These are phyloP conservation scores for Platichthys stellatus DNA, from an alignment of 2,113 vertebrate genomes.

Conservation along the genomic window DNA sequence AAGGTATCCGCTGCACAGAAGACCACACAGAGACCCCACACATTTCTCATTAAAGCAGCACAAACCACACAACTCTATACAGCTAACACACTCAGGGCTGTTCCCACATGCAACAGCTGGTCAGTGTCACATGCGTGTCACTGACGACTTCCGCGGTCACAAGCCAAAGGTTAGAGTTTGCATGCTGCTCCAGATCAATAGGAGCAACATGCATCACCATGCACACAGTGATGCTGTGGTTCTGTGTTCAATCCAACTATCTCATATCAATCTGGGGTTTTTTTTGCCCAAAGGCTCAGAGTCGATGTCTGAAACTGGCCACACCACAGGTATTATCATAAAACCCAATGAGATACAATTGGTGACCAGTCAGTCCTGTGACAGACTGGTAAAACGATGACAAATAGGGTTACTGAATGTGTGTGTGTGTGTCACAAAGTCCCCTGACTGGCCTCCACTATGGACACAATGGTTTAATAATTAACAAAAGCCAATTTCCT, in stretches of 20 bases:
- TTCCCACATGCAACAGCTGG: conserved; percentile 28
- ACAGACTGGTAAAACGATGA: conserved; percentile 3
- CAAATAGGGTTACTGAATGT: background rate
- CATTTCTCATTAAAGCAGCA: conserved; percentile 30
- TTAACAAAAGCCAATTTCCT: conserved; percentile 43
- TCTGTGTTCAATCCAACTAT: background rate
- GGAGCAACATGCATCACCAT: conserved; percentile 2
- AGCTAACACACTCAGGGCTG: background rate
- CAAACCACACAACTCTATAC: conserved; percentile 1
- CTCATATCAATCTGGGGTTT: background rate
- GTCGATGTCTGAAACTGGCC: background rate
- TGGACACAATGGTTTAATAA: conserved; percentile 27
- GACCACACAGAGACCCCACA: conserved; percentile 40
- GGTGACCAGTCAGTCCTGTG: background rate
- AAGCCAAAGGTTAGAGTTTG: conserved; percentile 22
- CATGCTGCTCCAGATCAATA: conserved; percentile 25
- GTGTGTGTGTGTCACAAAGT: background rate
- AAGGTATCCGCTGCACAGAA: background rate
- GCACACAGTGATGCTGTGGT: background rate
- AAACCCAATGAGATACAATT: background rate
- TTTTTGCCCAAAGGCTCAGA: background rate
- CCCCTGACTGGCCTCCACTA: background rate
- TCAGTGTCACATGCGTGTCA: conserved; percentile 30
- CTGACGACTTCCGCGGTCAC: conserved; percentile 10
- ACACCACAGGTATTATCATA: background rate